These are phyloP conservation scores for Xiphorhynchus elegans DNA, from an alignment of 2,113 vertebrate genomes.

Conservation along the genomic window DNA sequence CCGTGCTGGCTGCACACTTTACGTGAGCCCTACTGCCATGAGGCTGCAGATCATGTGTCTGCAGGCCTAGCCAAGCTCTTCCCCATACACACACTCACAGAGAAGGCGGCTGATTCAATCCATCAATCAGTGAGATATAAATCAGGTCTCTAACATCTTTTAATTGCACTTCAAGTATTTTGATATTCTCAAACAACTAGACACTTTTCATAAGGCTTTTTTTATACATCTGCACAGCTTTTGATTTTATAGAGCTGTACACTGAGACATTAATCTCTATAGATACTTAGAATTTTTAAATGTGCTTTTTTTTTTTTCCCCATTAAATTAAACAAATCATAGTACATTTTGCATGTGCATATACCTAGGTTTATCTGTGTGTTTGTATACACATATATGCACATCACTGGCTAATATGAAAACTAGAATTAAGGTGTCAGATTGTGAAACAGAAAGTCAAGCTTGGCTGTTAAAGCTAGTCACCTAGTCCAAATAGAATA, in stretches of 20 bases:
- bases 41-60: no score
- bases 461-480: background rate
- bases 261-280: background rate
- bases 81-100: no score
- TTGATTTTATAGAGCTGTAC: background rate
- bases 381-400: background rate
- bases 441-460: background rate
- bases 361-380: background rate
- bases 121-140: no score
- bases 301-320: background rate
- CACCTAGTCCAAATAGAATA: background rate
- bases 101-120: no score
- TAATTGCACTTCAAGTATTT: background rate
- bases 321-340: background rate
- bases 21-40: no score
- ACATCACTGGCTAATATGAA: accelerated
- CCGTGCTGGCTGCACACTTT: no score
- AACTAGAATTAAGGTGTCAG: background rate
- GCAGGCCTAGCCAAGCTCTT: no score
- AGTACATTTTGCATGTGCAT: background rate
- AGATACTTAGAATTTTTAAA: background rate
- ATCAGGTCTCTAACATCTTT: no score
- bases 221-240: background rate
- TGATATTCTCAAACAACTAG: background rate
- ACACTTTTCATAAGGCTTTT: background rate